phyloP scores from a whole-genome alignment of 2,797 vertebrate species.

The Acrossocheilus fasciatus region DNA sequence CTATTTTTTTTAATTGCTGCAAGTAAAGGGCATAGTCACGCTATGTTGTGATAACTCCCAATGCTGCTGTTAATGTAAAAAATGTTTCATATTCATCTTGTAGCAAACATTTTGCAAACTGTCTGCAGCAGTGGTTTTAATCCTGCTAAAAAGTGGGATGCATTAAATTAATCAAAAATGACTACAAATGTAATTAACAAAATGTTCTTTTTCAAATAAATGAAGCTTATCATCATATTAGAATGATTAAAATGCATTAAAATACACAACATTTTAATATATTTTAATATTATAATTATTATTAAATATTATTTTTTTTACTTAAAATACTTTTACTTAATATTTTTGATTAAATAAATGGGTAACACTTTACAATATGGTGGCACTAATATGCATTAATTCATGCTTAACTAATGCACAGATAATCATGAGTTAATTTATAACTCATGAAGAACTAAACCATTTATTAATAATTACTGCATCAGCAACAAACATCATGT shows the following conservation, averaged over 20 bases:
- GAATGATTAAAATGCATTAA: neutral
- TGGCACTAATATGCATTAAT: no score
- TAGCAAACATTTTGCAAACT: slow-evolving; percentile 6
- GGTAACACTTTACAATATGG: no score
- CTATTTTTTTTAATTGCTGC: slow-evolving; percentile 7
- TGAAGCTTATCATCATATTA: neutral
- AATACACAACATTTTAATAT: neutral
- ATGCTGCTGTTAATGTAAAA: neutral
- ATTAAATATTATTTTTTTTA: neutral
- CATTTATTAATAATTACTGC: no score
- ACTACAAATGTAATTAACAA: neutral
- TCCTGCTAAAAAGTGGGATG: neutral
- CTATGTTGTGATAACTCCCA: slow-evolving; percentile 10
- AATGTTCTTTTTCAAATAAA: neutral
- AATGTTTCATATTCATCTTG: neutral
- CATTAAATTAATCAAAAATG: neutral
- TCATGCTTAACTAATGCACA: no score
- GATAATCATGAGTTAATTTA: no score
- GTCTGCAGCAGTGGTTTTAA: neutral
- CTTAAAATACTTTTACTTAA: neutral
- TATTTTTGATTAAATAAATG: neutral
- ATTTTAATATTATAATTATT: neutral
- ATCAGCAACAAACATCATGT: no score
- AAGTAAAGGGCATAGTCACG: slow-evolving; percentile 2
- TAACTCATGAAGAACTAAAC: no score